A percentile compares a stretch with the other conserved stretches of the same genome.
These are phyloP conservation scores for Carabus problematicus DNA, from an alignment of 2,888 invertebrate species.

Conservation along the genomic window DNA sequence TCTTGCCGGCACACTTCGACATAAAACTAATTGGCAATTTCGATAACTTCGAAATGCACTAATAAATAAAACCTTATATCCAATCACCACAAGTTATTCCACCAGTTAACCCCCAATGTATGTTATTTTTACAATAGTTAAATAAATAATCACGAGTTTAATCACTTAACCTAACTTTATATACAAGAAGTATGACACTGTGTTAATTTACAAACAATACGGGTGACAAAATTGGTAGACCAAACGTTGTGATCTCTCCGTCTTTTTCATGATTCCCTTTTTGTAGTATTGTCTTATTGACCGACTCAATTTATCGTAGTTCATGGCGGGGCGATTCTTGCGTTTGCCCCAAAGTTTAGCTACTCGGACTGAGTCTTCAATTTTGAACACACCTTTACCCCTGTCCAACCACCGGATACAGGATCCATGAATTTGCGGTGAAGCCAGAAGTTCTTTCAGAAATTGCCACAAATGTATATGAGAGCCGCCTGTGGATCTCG, in stretches of 20 bases:
- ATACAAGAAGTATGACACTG: slow-evolving; percentile 1
- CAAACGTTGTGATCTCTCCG: slow-evolving; percentile 95
- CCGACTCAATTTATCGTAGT: slow-evolving; percentile 97
- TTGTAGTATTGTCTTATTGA: slow-evolving; percentile 99
- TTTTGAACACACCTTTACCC: slow-evolving; percentile 95
- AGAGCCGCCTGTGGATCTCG: slow-evolving; percentile 68
- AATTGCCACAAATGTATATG: slow-evolving; percentile 99
- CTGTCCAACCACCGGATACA: slow-evolving; percentile 98
- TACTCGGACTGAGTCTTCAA: slow-evolving; percentile 96
- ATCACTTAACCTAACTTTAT: slow-evolving; percentile 34
- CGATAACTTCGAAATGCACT: slow-evolving; percentile 56
- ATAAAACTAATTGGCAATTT: slow-evolving; percentile 49
- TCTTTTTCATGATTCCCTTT: slow-evolving; percentile 99
- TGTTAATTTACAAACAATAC: slow-evolving; percentile 75
- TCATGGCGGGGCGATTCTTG: slow-evolving; percentile 99
- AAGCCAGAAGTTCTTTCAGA: slow-evolving; percentile 90
- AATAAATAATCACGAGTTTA: slow-evolving; percentile 13
- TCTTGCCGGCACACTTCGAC: slow-evolving; percentile 24
- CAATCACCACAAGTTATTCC: slow-evolving; percentile 32
- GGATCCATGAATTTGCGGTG: slow-evolving; percentile 87
- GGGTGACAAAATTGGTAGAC: slow-evolving; percentile 99
- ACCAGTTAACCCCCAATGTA: slow-evolving; percentile 38
- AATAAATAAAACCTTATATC: slow-evolving; percentile 44
- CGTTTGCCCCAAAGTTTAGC: slow-evolving; percentile 98
- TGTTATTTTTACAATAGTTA: slow-evolving; percentile 30